Percentiles rank a stretch among this genome's conserved stretches.
Conservation (phyloP, 1,140 invertebrate species). For the Doryteuthis pealeii region DNA sequence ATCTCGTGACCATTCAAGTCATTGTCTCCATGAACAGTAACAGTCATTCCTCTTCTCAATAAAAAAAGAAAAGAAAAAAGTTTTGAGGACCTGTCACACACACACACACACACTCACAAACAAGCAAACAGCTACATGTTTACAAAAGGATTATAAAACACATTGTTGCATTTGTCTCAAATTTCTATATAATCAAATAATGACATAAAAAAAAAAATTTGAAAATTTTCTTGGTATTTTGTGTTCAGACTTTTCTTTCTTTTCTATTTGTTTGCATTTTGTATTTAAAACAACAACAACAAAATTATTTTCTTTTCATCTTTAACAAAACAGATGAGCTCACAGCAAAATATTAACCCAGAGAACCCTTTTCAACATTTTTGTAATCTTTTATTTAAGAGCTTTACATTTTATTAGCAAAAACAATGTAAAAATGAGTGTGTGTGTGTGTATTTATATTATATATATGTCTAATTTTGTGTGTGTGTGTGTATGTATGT, state of each 20-base stretch:
- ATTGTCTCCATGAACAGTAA: neutral
- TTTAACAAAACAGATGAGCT: too few relatives aligned
- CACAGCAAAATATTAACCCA: too few relatives aligned
- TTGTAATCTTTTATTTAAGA: too few relatives aligned
- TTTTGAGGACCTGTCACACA: neutral
- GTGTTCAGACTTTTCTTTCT: neutral
- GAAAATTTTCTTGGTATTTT: neutral
- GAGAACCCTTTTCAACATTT: too few relatives aligned
- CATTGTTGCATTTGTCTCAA: neutral
- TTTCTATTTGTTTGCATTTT: neutral
- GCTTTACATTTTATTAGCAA: too few relatives aligned
- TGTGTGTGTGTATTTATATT: too few relatives aligned
- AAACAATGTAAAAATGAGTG: too few relatives aligned
- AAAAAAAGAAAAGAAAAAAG: too few relatives aligned
- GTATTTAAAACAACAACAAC: neutral
- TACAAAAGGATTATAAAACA: too few relatives aligned
- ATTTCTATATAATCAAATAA: neutral
- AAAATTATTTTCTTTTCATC: too few relatives aligned
- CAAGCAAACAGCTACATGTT: neutral
- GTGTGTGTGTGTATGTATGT: too few relatives aligned
- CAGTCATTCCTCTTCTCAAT: neutral
- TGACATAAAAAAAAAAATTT: neutral
- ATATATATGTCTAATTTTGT: too few relatives aligned
- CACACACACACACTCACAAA: neutral
- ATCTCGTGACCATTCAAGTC: neutral